A percentile compares a stretch with the other conserved stretches of the same genome.
Conservation (phyloP, 2,888 invertebrate species). For the Marasmarcha lunaedactyla region DNA sequence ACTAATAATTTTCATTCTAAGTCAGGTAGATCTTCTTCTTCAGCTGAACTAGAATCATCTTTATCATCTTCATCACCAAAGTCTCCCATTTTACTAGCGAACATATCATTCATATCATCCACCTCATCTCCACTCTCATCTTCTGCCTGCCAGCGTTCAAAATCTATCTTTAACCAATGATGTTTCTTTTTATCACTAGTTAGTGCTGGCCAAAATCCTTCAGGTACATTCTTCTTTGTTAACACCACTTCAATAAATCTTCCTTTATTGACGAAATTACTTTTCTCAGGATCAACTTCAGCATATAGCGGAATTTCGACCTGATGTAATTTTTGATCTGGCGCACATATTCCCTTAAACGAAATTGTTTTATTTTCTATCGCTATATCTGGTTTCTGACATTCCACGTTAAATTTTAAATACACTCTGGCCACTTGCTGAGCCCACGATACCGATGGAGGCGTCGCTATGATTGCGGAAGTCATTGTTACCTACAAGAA, state of each 20-base stretch:
- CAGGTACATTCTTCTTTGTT: slow-evolving; percentile 73
- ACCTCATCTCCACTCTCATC: slow-evolving; percentile 88
- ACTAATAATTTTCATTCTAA: slow-evolving; percentile 51
- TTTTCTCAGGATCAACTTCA: slow-evolving; percentile 86
- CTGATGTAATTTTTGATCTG: slow-evolving; percentile 87
- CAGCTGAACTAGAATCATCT: slow-evolving; percentile 78
- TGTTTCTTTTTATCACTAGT: slow-evolving; percentile 89
- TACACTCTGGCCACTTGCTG: slow-evolving; percentile 85
- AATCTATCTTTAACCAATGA: slow-evolving; percentile 97
- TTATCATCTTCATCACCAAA: slow-evolving; percentile 49
- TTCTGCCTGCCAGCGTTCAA: slow-evolving; percentile 97
- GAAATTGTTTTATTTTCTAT: slow-evolving; percentile 75
- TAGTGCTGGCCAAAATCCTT: slow-evolving; percentile 88
- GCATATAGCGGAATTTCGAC: slow-evolving; percentile 86
- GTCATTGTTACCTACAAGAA: slow-evolving; percentile 28
- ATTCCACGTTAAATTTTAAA: slow-evolving; percentile 88
- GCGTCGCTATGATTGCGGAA: slow-evolving; percentile 26
- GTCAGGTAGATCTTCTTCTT: slow-evolving; percentile 78
- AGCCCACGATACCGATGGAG: slow-evolving; percentile 92
- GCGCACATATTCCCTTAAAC: slow-evolving; percentile 88
- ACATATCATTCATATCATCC: slow-evolving; percentile 44
- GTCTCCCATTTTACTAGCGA: slow-evolving; percentile 37
- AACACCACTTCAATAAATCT: slow-evolving; percentile 79
- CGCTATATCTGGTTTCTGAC: slow-evolving; percentile 85
- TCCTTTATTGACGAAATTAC: slow-evolving; percentile 75